Base-by-base conservation (phyloP, 2,113 vertebrate genomes). In the Tychaedon coryphoeus region DNA sequence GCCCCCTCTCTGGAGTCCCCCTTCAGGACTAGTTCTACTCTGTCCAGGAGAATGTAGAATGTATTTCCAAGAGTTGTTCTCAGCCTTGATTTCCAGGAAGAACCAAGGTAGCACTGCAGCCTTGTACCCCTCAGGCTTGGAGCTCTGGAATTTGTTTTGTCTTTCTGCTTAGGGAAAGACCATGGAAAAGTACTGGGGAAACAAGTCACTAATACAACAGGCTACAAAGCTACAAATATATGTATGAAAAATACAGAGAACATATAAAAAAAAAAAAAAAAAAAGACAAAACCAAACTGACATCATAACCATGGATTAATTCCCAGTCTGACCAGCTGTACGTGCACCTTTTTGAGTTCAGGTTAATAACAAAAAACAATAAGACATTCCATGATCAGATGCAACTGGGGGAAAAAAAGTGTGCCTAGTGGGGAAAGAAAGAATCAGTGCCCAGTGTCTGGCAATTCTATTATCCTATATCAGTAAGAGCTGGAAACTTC, bases 151-250 rank as follows among this genome's bases (percentile, higher is more conserved):
- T 53, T 42, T 28, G 4, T 5, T 62, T 77, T 28, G 24, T 6
- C 29, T 9, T n/a, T 28, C 23, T 62, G 36, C 17, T 9, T n/a
- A 42, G 4, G 24, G 3, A 34, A n/a, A 53, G 24, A 8, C 36
- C 36, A 53, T 18, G 19, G 36, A 64, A 78, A 64, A 34, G 8
- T 77, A 77, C 18, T 51, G 24, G 19, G 24, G 22, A 51, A 77
- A n/a, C 0, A 0, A 62, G 29, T n/a, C 18, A 17, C 14, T 28
- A 53, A 29, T 34, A 34, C 31, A 77, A 23, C 28, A 53, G 19
- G 19, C 3, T 6, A n/a, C 19, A 28, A 8, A 78, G 48, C 4
- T 65, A 24, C 31, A 65, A 43, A 53, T 29, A 34, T 8, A 29
- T 9, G 31, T 34, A 24, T 4, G 1, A 64, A 64, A 25, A 34